Percentiles rank a stretch among this genome's conserved stretches.
These are phyloP conservation scores for Euborellia annulipes DNA, from an alignment of 1,140 invertebrate species.

Conservation along the genomic window DNA sequence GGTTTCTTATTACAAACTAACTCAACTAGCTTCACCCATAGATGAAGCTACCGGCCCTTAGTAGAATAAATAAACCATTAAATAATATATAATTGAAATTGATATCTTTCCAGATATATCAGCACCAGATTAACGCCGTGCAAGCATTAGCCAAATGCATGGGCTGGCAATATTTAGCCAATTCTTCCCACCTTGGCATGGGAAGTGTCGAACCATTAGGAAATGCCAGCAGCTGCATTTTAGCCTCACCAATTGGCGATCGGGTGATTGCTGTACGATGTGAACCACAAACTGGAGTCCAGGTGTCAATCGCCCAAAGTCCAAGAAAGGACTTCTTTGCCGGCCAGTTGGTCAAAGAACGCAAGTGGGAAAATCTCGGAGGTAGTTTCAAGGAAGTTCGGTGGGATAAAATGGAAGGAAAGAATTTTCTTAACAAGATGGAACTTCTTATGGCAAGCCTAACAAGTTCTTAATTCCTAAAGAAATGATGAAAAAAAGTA, in stretches of 20 bases:
- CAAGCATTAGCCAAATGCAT: constrained; percentile 78
- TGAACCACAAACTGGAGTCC: constrained; percentile 49
- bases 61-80: too few species aligned
- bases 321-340: constrained; percentile 76
- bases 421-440: constrained; percentile 93
- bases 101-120: constrained; percentile 66
- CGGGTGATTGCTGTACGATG: constrained; percentile 73
- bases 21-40: too few species aligned
- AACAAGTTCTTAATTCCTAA: constrained; percentile 41
- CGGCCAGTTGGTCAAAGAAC: constrained; percentile 67
- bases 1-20: too few species aligned
- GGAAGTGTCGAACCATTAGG: constrained; percentile 78
- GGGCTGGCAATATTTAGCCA: constrained; percentile 84
- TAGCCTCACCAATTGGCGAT: constrained; percentile 68
- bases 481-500: too few species aligned
- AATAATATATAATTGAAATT: too few species aligned
- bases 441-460: constrained; percentile 88
- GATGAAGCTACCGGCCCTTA: too few species aligned
- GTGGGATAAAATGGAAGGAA: constrained; percentile 91
- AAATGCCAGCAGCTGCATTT: constrained; percentile 69
- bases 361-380: constrained; percentile 81
- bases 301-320: constrained; percentile 62
- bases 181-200: constrained; percentile 68
- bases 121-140: constrained; percentile 79
- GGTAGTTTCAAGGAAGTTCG: constrained; percentile 80